Percentiles rank a stretch among this genome's conserved stretches.
Evolutionary conservation across 2,888 invertebrate species (phyloP).

Genomic region (Drosophila sordidapex): DNA sequence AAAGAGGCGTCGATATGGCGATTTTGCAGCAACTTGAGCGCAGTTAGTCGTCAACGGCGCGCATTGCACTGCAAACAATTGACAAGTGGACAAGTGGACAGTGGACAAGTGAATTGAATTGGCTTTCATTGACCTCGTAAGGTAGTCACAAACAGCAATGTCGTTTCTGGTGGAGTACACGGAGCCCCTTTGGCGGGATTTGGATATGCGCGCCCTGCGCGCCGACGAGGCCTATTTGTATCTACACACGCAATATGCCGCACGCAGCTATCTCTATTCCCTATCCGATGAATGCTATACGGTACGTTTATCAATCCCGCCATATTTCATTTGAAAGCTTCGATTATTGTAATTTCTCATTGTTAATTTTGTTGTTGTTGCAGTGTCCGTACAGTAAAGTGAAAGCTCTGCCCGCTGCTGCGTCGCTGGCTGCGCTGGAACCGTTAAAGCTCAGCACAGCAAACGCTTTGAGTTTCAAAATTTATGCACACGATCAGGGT

Average conservation of each 20-base stretch:
- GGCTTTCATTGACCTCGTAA: slow-evolving; percentile 29
- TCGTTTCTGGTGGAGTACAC: slow-evolving; percentile 87
- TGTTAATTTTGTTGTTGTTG: slow-evolving; percentile 10
- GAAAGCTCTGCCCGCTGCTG: slow-evolving; percentile 73
- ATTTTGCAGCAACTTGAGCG: slow-evolving; percentile 51
- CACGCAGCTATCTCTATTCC: slow-evolving; percentile 87
- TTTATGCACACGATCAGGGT: slow-evolving; percentile 86
- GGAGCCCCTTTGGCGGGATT: slow-evolving; percentile 86
- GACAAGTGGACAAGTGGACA: slow-evolving; percentile 6
- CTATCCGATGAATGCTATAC: slow-evolving; percentile 90
- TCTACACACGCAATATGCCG: slow-evolving; percentile 81
- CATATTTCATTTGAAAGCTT: slow-evolving; percentile 17
- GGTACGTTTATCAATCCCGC: slow-evolving; percentile 85
- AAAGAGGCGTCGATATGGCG: slow-evolving; percentile 51
- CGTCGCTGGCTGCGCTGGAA: slow-evolving; percentile 40
- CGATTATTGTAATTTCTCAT: not conserved
- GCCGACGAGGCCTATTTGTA: slow-evolving; percentile 89
- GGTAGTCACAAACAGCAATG: slow-evolving; percentile 64
- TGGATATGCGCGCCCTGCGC: slow-evolving; percentile 87
- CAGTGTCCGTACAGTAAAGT: slow-evolving; percentile 89
- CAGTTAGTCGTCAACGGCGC: slow-evolving; percentile 62
- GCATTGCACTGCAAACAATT: slow-evolving; percentile 37
- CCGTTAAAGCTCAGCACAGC: slow-evolving; percentile 86
- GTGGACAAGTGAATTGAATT: slow-evolving; percentile 10
- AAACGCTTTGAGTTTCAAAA: slow-evolving; percentile 86